Percentiles rank a stretch among this genome's conserved stretches.
phyloP scores from a whole-genome alignment of 2,888 invertebrate species.

The Phengaris arion region DNA sequence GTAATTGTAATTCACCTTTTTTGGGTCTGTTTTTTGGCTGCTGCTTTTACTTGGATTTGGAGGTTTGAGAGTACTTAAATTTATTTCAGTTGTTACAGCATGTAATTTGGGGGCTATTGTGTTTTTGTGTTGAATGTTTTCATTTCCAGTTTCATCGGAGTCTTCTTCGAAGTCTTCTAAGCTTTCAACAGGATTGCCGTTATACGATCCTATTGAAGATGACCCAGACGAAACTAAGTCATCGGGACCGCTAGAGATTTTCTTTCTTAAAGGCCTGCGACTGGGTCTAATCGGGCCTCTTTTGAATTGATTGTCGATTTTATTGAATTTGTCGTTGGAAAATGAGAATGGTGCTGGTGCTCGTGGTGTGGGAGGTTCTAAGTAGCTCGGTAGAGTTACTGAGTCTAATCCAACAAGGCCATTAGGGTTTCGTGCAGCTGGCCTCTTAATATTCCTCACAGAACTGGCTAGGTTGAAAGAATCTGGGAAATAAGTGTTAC shows the following conservation, averaged over 20 bases:
- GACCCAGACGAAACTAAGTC: slow-evolving; percentile 69
- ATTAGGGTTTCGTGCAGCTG: slow-evolving; percentile 44
- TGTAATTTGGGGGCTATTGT: slow-evolving; percentile 66
- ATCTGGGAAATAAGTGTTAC: slow-evolving; percentile 68
- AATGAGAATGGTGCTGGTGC: slow-evolving; percentile 60
- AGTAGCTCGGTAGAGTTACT: slow-evolving; percentile 67
- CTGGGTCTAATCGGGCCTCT: slow-evolving; percentile 62
- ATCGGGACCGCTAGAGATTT: slow-evolving; percentile 62
- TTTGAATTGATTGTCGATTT: slow-evolving; percentile 59
- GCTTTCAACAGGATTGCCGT: slow-evolving; percentile 52
- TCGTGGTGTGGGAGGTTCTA: slow-evolving; percentile 72
- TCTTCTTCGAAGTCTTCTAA: slow-evolving; percentile 54
- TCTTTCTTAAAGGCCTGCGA: slow-evolving; percentile 69
- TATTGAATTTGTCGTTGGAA: slow-evolving; percentile 66
- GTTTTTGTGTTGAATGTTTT: slow-evolving; percentile 47
- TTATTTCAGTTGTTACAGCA: slow-evolving; percentile 53
- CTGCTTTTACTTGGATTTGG: slow-evolving; percentile 42
- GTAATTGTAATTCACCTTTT: slow-evolving; percentile 88
- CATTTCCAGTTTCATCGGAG: slow-evolving; percentile 46
- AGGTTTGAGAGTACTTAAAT: slow-evolving; percentile 45
- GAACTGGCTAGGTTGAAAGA: slow-evolving; percentile 69
- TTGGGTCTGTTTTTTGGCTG: slow-evolving; percentile 44
- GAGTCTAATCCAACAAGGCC: slow-evolving; percentile 51
- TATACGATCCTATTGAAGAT: slow-evolving; percentile 59
- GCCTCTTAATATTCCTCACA: slow-evolving; percentile 63